These are phyloP conservation scores for Rhyacophila brunnea DNA, from an alignment of 1,140 invertebrate species.

Conservation along the genomic window DNA sequence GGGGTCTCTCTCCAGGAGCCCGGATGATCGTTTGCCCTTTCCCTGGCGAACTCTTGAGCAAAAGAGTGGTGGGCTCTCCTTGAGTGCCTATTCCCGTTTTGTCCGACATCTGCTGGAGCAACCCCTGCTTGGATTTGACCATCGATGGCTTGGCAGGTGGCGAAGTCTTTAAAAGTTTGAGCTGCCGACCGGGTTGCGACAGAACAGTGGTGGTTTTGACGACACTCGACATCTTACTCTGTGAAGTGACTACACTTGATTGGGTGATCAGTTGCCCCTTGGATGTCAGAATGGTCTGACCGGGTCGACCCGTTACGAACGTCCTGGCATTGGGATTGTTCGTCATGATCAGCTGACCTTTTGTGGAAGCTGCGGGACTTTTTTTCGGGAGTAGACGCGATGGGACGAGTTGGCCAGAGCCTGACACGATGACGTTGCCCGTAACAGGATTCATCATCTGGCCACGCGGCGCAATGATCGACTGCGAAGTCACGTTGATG, in stretches of 20 bases:
- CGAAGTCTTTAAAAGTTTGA: not conserved
- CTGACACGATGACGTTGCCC: slow-evolving; percentile 23
- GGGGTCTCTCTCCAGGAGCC: slow-evolving; percentile 35
- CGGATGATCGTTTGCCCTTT: not conserved
- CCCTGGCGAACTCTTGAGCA: slow-evolving; percentile 3
- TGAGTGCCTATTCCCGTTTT: not conserved
- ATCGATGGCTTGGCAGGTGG: slow-evolving; percentile 2
- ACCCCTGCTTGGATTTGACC: slow-evolving; percentile 9
- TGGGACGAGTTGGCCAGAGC: slow-evolving; percentile 19
- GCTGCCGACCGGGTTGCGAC: not conserved
- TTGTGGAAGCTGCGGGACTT: slow-evolving; percentile 4
- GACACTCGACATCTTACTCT: slow-evolving; percentile 39
- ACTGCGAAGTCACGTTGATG: slow-evolving; percentile 44
- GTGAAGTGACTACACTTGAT: slow-evolving; percentile 46
- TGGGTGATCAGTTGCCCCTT: slow-evolving; percentile 52
- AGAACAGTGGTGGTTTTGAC: slow-evolving; percentile 13
- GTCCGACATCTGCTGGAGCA: not conserved
- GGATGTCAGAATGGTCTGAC: slow-evolving; percentile 37
- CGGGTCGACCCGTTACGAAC: slow-evolving; percentile 29
- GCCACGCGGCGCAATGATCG: slow-evolving; percentile 48
- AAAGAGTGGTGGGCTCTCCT: not conserved
- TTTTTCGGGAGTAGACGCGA: slow-evolving; percentile 10
- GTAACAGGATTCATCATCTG: slow-evolving; percentile 36
- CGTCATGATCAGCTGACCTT: slow-evolving; percentile 21
- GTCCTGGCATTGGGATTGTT: slow-evolving; percentile 31